These are phyloP conservation scores for Patiria pectinifera DNA, from an alignment of 53 echinoderm and acorn worm genomes.

Conservation along the genomic window DNA sequence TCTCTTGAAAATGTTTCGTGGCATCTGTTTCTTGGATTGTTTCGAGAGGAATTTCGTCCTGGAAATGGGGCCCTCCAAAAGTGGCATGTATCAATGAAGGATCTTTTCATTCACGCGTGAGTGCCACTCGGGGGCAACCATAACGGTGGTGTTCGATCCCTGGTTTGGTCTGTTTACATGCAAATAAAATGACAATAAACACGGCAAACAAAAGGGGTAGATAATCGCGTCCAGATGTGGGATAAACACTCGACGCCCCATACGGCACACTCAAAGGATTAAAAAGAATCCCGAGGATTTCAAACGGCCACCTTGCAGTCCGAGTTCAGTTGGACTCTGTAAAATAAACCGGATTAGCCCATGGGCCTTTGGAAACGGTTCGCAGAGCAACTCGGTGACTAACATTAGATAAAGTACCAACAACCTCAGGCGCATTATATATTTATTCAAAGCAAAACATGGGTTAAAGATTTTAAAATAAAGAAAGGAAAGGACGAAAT, in stretches of 20 bases:
- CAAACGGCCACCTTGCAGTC: too few species aligned
- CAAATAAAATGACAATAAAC: slow-evolving; percentile 27
- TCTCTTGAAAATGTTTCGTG: background rate
- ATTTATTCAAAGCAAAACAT: too few species aligned
- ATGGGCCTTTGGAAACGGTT: too few species aligned
- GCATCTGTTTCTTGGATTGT: background rate
- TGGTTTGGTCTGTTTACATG: slow-evolving; percentile 47
- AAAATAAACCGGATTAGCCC: too few species aligned
- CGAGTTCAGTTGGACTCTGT: too few species aligned
- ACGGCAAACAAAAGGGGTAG: slow-evolving; percentile 35
- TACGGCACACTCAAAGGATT: background rate
- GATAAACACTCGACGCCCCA: slow-evolving; percentile 17
- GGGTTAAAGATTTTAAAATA: too few species aligned
- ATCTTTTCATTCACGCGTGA: slow-evolving; percentile 50
- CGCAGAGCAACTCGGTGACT: too few species aligned
- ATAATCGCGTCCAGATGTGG: slow-evolving; percentile 40
- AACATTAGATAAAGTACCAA: too few species aligned
- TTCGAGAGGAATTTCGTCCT: background rate
- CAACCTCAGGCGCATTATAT: too few species aligned
- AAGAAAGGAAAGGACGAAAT: too few species aligned
- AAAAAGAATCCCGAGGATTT: too few species aligned
- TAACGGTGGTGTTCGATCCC: slow-evolving; percentile 26
- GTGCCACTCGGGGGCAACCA: slow-evolving; percentile 47
- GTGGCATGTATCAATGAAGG: slow-evolving; percentile 7
- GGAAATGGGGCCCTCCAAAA: background rate